Evolutionary conservation across 2,888 invertebrate genomes (phyloP), one percentile per base, ranked within the genome.

Genomic region (Chelonus formosanus): DNA sequence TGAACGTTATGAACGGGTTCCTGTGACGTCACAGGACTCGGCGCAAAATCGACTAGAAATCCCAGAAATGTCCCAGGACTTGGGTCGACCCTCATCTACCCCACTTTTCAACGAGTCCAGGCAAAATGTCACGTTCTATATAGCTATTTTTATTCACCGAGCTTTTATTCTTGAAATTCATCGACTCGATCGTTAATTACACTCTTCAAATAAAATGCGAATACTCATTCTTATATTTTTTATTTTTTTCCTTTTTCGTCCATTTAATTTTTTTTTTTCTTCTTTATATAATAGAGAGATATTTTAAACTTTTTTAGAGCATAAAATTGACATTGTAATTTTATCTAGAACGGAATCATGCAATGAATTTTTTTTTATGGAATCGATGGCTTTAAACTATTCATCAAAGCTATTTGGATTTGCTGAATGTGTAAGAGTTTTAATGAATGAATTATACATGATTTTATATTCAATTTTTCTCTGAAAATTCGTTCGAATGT

Each of bases 11-110:
- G 65, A 56, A 8, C 64, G 58, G 60, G 61, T 57, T 64, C 63
- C 67, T 63, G 71, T 73, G 72, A 73, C 72, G 72, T 73, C 72
- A 73, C 71, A 55, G 60, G 56, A 35, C 20, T 43, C 58, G 35
- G 45, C 53, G 59, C 63, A 50, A 58, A 43, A 54, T 62, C 47
- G 50, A 63, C 31, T 66, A 48, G 34, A 61, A 67, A 63, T 58
- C 67, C 67, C 67, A 67, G 67, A 64, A 67, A 65, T 63, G 68
- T 69, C 63, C 67, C 68, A 67, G 68, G 70, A 71, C 65, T 63
- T 58, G 43, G 61, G 65, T 62, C 60, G 63, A 65, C 62, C 57
- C 56, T 62, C 61, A 58, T 52, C 44, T 40, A 56, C 20, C n/a
- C 52, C n/a, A 48, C 57, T 47, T 58, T 47, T 48, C 45, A 54